Conservation (phyloP, 2,113 vertebrate species). For the Phodopus roborovskii region DNA sequence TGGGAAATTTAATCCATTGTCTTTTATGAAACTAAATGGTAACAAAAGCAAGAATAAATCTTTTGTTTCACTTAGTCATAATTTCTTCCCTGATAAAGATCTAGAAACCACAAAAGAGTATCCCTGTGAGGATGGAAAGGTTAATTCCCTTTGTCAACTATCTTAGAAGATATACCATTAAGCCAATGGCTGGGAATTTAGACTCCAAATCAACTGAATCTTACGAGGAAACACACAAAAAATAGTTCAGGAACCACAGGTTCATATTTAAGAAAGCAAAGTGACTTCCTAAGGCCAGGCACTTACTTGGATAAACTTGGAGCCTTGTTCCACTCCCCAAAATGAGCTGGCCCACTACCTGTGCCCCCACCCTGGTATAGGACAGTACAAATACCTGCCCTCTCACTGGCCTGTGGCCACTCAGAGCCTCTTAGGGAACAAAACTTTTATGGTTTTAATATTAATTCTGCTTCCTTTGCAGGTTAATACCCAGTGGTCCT, state of each 20-base stretch:
- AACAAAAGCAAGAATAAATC: constrained; percentile 52
- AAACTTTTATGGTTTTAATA: constrained; percentile 24
- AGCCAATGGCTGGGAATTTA: constrained; percentile 48
- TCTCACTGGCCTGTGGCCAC: rapidly evolving
- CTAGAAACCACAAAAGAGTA: constrained; percentile 43
- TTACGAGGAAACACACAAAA: constrained; percentile 60
- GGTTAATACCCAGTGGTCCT: neutral
- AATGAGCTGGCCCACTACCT: neutral
- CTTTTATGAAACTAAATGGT: constrained; percentile 38
- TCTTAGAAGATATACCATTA: constrained; percentile 46
- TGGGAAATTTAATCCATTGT: constrained; percentile 37
- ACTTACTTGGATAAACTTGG: constrained; percentile 77
- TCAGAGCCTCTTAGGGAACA: neutral
- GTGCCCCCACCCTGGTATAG: neutral
- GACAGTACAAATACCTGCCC: constrained; percentile 58
- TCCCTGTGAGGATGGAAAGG: constrained; percentile 39
- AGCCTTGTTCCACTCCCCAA: constrained; percentile 74
- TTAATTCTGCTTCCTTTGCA: constrained; percentile 4
- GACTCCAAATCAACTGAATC: constrained; percentile 46
- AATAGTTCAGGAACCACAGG: constrained; percentile 23
- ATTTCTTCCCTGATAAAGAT: constrained; percentile 59
- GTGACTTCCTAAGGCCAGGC: neutral
- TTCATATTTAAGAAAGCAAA: constrained; percentile 42
- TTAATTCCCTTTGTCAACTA: neutral
- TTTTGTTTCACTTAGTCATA: constrained; percentile 37